Evolutionary conservation across 2,113 vertebrate genomes (phyloP).

Genomic region (Paramormyrops kingsleyae): DNA sequence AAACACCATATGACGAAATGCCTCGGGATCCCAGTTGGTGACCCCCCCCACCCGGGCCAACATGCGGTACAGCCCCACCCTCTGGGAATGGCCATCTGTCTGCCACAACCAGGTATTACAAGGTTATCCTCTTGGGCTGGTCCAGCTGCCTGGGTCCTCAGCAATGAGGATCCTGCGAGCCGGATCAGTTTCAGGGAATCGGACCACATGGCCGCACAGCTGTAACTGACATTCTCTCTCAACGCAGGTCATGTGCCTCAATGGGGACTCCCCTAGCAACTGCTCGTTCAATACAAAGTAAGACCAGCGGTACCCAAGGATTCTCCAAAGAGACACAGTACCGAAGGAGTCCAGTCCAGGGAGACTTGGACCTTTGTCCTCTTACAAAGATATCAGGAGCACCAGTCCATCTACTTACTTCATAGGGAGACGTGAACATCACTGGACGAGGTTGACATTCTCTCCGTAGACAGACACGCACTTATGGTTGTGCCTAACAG

Average conservation of each 20-base stretch:
- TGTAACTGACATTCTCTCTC: neutral
- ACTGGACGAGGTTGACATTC: no score
- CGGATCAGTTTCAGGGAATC: neutral
- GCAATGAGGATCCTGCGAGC: neutral
- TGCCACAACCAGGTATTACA: no score
- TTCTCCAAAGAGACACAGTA: neutral
- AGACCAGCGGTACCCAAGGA: neutral
- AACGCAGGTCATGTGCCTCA: neutral
- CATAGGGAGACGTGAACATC: no score
- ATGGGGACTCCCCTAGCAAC: neutral
- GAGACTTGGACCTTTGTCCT: neutral
- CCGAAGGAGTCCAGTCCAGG: neutral
- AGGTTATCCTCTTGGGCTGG: no score
- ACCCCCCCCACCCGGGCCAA: no score
- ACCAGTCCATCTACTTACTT: neutral
- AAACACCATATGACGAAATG: neutral
- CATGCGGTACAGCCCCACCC: no score
- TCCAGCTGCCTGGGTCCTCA: no score
- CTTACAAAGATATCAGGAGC: neutral
- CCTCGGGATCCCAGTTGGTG: neutral
- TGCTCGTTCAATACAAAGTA: neutral
- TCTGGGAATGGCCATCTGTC: no score
- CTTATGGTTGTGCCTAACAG: no score
- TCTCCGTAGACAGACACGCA: neutral
- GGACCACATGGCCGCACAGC: neutral